Evolutionary conservation across 2,888 invertebrate species (phyloP).

Genomic region (Caenorhabditis macrosperma): DNA sequence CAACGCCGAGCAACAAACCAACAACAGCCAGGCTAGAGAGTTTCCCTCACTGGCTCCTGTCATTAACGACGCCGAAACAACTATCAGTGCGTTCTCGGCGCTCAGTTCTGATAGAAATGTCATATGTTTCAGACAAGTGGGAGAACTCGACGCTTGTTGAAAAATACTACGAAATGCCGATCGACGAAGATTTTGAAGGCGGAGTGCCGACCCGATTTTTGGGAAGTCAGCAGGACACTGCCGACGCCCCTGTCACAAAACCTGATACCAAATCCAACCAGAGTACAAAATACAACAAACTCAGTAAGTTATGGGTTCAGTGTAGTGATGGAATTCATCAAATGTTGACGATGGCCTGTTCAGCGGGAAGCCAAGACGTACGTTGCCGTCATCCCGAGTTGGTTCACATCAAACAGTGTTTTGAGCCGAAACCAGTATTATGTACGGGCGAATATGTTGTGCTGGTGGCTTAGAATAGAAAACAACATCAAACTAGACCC

Average conservation of each 20-base stretch:
- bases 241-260: conserved; percentile 31
- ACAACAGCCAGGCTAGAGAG: conserved; percentile 85
- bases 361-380: conserved; percentile 59
- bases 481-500: background rate
- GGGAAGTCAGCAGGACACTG: conserved; percentile 7
- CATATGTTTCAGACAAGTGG: conserved; percentile 55
- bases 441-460: conserved; percentile 50
- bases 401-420: conserved; percentile 56
- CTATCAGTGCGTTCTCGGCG: too few species aligned
- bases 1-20: conserved; percentile 55
- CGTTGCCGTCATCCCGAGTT: conserved; percentile 53
- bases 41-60: conserved; percentile 88
- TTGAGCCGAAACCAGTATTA: conserved; percentile 43
- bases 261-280: conserved; percentile 4
- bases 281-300: conserved; percentile 22
- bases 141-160: conserved; percentile 22
- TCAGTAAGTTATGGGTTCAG: conserved; percentile 19
- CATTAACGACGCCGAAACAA: conserved; percentile 39
- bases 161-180: conserved; percentile 23
- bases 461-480: conserved; percentile 45
- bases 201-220: conserved; percentile 47
- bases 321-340: background rate
- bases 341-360: conserved; percentile 29
- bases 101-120: background rate
- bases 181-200: conserved; percentile 22